Conservation (phyloP, 2,797 vertebrate genomes). For the Pyrrhura leucotis region DNA sequence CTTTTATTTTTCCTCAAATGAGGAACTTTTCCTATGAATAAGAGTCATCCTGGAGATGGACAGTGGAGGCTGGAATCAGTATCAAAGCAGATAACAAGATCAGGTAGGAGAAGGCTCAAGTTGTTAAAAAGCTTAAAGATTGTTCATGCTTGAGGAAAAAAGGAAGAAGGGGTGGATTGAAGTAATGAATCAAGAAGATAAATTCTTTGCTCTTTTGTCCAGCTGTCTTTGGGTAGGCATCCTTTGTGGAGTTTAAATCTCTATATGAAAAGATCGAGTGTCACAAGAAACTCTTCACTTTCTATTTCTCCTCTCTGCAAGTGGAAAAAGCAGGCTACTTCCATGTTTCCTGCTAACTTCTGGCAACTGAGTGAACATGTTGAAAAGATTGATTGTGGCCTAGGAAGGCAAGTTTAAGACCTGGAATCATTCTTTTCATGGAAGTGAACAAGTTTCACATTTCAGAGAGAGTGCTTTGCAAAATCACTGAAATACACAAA, state of each 20-base stretch:
- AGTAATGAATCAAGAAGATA: not conserved
- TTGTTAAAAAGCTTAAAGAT: not conserved
- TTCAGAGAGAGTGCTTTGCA: not conserved
- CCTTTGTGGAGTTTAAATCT: not conserved
- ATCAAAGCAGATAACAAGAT: not conserved
- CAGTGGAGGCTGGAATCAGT: not conserved
- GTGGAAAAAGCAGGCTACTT: not conserved
- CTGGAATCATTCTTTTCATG: not conserved
- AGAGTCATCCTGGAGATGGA: not conserved
- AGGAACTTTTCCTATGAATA: not conserved
- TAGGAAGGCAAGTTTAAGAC: not conserved
- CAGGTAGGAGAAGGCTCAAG: not conserved
- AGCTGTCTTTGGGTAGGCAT: not conserved
- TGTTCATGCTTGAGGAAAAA: not conserved
- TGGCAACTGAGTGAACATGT: not conserved
- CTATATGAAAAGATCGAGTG: not conserved
- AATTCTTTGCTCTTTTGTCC: conserved; percentile 13
- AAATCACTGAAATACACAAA: not conserved
- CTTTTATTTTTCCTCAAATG: not conserved
- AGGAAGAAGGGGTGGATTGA: not conserved
- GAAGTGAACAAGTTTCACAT: not conserved
- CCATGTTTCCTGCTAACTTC: not conserved
- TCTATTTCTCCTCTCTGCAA: not conserved
- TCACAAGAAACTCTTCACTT: not conserved
- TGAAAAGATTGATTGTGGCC: not conserved